Evolutionary conservation across 2,113 vertebrate species (phyloP).

Genomic region (Emydura subglobosa): DNA sequence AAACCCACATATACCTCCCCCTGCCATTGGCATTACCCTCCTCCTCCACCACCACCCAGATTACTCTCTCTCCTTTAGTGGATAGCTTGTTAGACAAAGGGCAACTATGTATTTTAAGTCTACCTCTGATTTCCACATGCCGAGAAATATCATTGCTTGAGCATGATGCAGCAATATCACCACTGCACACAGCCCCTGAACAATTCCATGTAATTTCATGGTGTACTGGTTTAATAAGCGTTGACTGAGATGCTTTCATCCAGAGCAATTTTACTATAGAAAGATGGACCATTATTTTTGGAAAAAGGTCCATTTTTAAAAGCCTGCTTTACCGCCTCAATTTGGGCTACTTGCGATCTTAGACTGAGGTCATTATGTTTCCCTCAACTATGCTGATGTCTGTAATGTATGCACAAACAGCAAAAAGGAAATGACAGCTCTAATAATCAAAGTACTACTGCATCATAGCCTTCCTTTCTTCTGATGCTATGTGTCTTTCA

Average conservation of each 20-base stretch:
- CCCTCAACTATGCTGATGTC: background rate
- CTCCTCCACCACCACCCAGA: background rate
- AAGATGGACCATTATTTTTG: background rate
- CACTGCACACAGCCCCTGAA: background rate
- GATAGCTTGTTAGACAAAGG: background rate
- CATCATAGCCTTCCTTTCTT: background rate
- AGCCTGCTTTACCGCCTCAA: background rate
- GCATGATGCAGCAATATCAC: background rate
- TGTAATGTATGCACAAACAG: background rate
- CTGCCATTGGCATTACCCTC: background rate
- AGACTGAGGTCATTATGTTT: background rate
- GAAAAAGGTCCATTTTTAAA: accelerated
- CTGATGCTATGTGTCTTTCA: background rate
- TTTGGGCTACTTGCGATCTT: background rate
- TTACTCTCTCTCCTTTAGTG: background rate
- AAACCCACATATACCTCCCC: background rate
- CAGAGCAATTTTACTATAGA: background rate
- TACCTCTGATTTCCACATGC: background rate
- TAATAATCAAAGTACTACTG: background rate
- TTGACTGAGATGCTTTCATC: background rate
- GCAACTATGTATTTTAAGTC: background rate
- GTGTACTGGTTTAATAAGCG: background rate
- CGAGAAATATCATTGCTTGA: background rate
- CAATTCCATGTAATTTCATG: background rate
- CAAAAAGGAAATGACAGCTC: background rate